These are phyloP conservation scores for Neolamprologus sp. DNA, from an alignment of 2,113 vertebrate species.

Conservation along the genomic window DNA sequence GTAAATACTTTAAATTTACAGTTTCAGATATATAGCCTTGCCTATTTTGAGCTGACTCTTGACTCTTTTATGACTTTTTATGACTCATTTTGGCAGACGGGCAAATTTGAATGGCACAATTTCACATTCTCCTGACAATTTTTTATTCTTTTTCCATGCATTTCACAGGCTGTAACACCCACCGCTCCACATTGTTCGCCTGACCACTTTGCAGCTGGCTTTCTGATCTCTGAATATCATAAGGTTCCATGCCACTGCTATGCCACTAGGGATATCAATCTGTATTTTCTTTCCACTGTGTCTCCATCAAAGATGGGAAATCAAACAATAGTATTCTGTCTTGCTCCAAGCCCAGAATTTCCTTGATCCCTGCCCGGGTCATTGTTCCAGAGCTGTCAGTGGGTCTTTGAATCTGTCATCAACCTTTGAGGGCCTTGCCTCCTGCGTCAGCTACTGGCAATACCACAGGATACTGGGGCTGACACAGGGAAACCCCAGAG, in stretches of 20 bases:
- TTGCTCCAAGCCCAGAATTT: conserved; percentile 20
- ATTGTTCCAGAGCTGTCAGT: conserved; percentile 57
- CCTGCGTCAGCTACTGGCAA: conserved; percentile 16
- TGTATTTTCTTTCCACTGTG: conserved; percentile 32
- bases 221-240: conserved; percentile 15
- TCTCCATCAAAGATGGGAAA: conserved; percentile 39
- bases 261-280: conserved; percentile 4
- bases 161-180: not conserved
- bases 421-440: conserved; percentile 27
- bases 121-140: not conserved
- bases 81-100: not conserved
- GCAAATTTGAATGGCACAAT: not conserved
- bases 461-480: conserved; percentile 45
- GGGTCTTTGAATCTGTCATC: conserved; percentile 60
- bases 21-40: not conserved
- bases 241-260: not conserved
- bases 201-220: conserved; percentile 34
- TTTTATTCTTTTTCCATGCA: not conserved
- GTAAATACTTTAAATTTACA: not conserved
- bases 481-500: conserved; percentile 31
- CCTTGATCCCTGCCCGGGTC: conserved; percentile 13
- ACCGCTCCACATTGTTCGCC: not conserved
- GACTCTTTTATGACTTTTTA: not conserved
- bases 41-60: not conserved
- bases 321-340: conserved; percentile 52